phyloP scores from a whole-genome alignment of 2,113 vertebrate genomes.

The Hucho hucho region DNA sequence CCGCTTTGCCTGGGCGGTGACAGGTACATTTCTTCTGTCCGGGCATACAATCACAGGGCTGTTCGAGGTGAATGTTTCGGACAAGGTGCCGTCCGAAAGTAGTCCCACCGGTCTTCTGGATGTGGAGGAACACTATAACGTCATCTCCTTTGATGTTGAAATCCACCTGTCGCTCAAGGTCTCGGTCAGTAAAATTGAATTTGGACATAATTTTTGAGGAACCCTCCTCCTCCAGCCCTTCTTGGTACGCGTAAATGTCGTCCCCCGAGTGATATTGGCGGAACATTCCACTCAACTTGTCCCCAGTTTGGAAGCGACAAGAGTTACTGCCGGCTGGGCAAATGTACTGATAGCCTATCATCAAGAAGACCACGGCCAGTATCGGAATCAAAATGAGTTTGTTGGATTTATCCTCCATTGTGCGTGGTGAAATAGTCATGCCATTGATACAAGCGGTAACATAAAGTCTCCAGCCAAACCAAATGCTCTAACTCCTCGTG shows the following conservation, averaged over 20 bases:
- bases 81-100: slow-evolving; percentile 93
- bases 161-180: slow-evolving; percentile 80
- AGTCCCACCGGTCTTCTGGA: slow-evolving; percentile 94
- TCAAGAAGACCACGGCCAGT: slow-evolving; percentile 82
- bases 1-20: slow-evolving; percentile 87
- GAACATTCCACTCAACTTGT: slow-evolving; percentile 40
- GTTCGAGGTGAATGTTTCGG: slow-evolving; percentile 91
- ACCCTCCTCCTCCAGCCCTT: slow-evolving; percentile 65
- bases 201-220: slow-evolving; percentile 68
- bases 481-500: not conserved
- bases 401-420: slow-evolving; percentile 90
- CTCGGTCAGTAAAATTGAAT: slow-evolving; percentile 83
- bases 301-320: slow-evolving; percentile 65
- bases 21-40: slow-evolving; percentile 94
- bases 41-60: slow-evolving; percentile 86
- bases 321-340: slow-evolving; percentile 74
- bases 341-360: slow-evolving; percentile 90
- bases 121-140: slow-evolving; percentile 94
- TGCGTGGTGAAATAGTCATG: slow-evolving; percentile 46
- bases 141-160: slow-evolving; percentile 90
- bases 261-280: slow-evolving; percentile 39
- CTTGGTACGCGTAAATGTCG: slow-evolving; percentile 56
- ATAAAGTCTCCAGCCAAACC: not conserved
- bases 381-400: slow-evolving; percentile 86
- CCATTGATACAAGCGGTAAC: slow-evolving; percentile 23